Percentiles rank a stretch among this genome's conserved stretches.
Conservation (phyloP, 2,797 vertebrate genomes). For the Pangasius macronema region DNA sequence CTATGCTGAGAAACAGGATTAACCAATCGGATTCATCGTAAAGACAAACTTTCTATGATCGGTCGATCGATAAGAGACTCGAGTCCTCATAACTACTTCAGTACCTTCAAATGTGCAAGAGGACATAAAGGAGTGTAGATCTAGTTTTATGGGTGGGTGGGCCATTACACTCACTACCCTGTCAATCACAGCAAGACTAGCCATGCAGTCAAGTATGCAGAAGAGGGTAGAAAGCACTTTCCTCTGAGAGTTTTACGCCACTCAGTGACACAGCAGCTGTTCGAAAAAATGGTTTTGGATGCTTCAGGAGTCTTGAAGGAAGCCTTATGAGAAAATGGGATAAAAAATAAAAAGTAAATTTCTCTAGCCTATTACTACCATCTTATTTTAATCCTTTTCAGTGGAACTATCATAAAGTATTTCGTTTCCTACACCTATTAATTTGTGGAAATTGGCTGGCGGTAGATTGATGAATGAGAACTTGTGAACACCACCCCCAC, state of each 20-base stretch:
- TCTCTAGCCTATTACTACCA: background rate
- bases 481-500: background rate
- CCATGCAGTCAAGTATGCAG: background rate
- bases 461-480: background rate
- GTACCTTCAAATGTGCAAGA: too few species aligned
- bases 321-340: too few species aligned
- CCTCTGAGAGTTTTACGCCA: background rate
- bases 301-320: too few species aligned
- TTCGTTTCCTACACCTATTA: background rate
- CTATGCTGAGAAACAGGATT: background rate
- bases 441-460: background rate
- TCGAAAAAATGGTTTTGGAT: too few species aligned
- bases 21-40: background rate
- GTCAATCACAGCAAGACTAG: background rate
- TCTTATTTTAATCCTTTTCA: background rate
- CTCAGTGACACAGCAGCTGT: background rate
- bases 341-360: background rate
- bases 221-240: background rate
- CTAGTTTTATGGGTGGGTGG: background rate
- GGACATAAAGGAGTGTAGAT: background rate
- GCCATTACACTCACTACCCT: background rate
- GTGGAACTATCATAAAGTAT: background rate
- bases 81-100: too few species aligned
- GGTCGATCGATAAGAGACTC: too few species aligned
- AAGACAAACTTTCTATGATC: too few species aligned